phyloP scores from a whole-genome alignment of 23 tunicate species.

The Phallusia fumigata region DNA sequence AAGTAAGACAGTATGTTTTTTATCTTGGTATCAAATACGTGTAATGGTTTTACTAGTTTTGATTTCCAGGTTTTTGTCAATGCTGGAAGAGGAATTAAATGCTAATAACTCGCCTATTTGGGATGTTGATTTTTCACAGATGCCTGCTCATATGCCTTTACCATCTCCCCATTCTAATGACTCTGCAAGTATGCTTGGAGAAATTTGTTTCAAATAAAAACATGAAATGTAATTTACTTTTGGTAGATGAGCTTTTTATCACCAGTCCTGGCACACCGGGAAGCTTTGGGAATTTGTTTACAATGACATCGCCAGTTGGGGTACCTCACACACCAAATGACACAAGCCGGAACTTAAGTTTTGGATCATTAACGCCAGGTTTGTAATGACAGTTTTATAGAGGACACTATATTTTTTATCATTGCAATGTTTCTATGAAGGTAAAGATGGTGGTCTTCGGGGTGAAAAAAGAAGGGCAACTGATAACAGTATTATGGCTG shows the following conservation, averaged over 20 bases:
- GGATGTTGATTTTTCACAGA: slow-evolving; percentile 94
- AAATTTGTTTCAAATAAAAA: neutral
- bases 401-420: neutral
- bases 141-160: slow-evolving; percentile 94
- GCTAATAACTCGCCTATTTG: slow-evolving; percentile 79
- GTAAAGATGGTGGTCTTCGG: neutral
- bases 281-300: slow-evolving; percentile 68
- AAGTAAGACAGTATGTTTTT: slow-evolving; percentile 29
- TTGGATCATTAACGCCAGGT: neutral
- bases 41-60: neutral
- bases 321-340: slow-evolving; percentile 39
- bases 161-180: slow-evolving; percentile 94
- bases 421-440: too few species aligned
- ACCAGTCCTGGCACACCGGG: slow-evolving; percentile 94
- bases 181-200: slow-evolving; percentile 26
- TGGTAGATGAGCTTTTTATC: slow-evolving; percentile 29
- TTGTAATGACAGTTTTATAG: neutral
- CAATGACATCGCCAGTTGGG: slow-evolving; percentile 76
- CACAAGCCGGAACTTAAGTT: neutral
- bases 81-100: slow-evolving; percentile 87
- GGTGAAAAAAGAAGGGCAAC: slow-evolving; percentile 49
- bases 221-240: neutral
- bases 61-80: slow-evolving; percentile 58
- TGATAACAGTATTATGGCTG: slow-evolving; percentile 17
- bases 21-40: too few species aligned